These are phyloP conservation scores for Sarcophaga peregrina DNA, from an alignment of 1,140 invertebrate genomes.

Conservation along the genomic window DNA sequence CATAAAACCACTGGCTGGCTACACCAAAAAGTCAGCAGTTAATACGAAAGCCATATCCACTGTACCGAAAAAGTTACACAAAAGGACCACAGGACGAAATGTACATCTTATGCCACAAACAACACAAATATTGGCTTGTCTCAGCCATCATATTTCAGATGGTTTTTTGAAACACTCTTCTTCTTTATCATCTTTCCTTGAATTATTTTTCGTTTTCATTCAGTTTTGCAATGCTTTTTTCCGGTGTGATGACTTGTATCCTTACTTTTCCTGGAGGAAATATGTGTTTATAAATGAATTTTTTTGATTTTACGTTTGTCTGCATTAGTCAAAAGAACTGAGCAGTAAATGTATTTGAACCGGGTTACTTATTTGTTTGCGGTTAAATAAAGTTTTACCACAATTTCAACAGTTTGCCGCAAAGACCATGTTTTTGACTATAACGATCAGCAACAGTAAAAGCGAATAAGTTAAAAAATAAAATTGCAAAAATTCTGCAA, in stretches of 20 bases:
- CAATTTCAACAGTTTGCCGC: conserved; percentile 36
- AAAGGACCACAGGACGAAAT: no score
- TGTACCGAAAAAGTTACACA: no score
- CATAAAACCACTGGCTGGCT: not conserved
- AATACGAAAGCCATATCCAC: not conserved
- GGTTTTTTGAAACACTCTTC: not conserved
- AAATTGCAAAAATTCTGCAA: no score
- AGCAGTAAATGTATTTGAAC: not conserved
- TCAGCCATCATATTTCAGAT: not conserved
- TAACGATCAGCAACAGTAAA: conserved; percentile 26
- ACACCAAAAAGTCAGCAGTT: conserved; percentile 16
- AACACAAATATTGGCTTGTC: conserved; percentile 7
- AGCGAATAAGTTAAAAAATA: not conserved
- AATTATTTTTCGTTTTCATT: not conserved
- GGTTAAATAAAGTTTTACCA: conserved; percentile 40
- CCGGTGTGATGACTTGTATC: not conserved
- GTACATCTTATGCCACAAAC: no score
- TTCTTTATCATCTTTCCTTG: not conserved
- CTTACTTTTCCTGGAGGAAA: not conserved
- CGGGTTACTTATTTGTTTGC: conserved; percentile 33
- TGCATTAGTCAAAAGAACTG: no score
- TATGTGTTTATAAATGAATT: no score
- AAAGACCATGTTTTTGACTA: conserved; percentile 39
- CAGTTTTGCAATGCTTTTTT: not conserved
- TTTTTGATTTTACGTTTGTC: no score